Percentiles rank a stretch among this genome's conserved stretches.
These are phyloP conservation scores for Synodontis membranacea DNA, from an alignment of 2,113 vertebrate genomes.

Conservation along the genomic window DNA sequence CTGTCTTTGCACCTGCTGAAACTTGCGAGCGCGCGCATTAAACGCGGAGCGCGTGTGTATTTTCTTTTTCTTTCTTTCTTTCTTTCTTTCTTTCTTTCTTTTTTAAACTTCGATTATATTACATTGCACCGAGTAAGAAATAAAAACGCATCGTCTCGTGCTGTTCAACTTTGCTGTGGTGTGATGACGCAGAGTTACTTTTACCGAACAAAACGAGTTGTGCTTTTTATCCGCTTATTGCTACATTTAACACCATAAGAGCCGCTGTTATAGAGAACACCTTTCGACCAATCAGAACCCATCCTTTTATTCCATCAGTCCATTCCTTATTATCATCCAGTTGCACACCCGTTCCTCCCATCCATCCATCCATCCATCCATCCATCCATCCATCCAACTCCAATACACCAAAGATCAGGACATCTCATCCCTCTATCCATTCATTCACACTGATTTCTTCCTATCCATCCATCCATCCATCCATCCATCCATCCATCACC, in stretches of 20 bases:
- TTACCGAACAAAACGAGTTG: too few species aligned
- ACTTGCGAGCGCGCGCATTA: conserved; percentile 33
- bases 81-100: too few species aligned
- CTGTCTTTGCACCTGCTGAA: conserved; percentile 68
- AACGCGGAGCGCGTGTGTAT: conserved; percentile 10
- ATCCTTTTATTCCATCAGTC: background rate
- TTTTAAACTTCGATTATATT: background rate
- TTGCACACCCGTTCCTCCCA: too few species aligned
- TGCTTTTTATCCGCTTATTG: background rate
- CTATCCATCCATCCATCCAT: background rate
- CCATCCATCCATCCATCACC: background rate
- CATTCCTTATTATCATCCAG: background rate
- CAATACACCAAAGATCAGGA: too few species aligned
- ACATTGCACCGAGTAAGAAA: background rate
- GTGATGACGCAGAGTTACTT: too few species aligned
- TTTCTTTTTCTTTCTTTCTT: too few species aligned
- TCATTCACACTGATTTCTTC: background rate
- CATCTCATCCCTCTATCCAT: background rate
- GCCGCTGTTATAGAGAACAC: background rate
- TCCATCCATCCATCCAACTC: background rate
- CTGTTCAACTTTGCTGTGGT: background rate
- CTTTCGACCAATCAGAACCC: background rate
- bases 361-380: background rate
- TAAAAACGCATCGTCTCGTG: background rate
- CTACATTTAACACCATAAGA: too few species aligned